Evolutionary conservation across 2,888 invertebrate species (phyloP), one percentile per base, ranked within the genome.

Genomic region (Heliconius hortense): DNA sequence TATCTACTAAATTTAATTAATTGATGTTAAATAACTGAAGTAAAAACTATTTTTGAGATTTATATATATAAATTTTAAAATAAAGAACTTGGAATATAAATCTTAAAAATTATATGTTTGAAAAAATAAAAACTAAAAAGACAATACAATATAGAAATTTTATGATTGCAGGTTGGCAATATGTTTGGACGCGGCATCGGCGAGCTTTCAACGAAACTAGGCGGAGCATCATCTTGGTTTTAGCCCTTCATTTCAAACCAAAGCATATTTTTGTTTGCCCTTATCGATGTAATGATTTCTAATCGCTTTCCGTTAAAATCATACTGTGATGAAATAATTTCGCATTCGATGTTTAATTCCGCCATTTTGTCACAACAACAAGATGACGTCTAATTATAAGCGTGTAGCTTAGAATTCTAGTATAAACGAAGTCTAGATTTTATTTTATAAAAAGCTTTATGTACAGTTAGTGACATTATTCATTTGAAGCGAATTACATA

Each of bases 131-230:
- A 43, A 43, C 43, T 15, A 43, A 43, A 43, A 43, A 43, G 15
- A 43, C 31, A 8, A 31, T 4, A 4, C 15, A 43, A 43, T 43
- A 43, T 15, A 15, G 43, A 43, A 43, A 43, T 15, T 43, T 43
- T 43, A 15, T 43, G 15, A 67, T 86, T 85, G 48, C 95, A 97
- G 92, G 96, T 98, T 85, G 97, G 98, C 83, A 97, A 97, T 92
- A 96, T 98, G 89, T 96, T 98, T 84, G 98, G 98, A 73, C 97
- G 98, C 88, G 97, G 98, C 82, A 96, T 98, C 84, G 98, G 98
- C 81, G 98, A 98, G 86, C 95, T 98, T 85, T 97, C 98, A 86
- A 97, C 97, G 84, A 98, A 98, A 93, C 95, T 98, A 81, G 97
- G 98, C 80, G 97, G 97, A 82, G 96, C 97, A 80, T 95, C 95